Conservation (phyloP, 2,888 invertebrate species). For the Drosophila prostipennis region DNA sequence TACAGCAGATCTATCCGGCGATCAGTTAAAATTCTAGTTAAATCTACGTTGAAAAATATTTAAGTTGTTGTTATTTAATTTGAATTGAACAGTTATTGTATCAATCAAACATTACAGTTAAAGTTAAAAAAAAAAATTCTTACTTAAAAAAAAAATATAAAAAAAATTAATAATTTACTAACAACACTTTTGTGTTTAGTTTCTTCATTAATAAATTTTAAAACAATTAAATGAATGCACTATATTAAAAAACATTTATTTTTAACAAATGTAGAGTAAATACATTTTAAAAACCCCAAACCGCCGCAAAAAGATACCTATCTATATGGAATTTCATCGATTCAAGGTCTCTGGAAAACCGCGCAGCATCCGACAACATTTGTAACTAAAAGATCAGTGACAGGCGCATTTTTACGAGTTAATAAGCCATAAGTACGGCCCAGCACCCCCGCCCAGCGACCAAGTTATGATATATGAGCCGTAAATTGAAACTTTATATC, state of each 20-base stretch:
- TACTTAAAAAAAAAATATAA: too few species aligned
- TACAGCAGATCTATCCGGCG: not conserved
- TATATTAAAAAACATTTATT: too few species aligned
- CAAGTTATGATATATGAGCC: slow-evolving; percentile 76
- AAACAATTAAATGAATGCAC: too few species aligned
- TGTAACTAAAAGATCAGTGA: slow-evolving; percentile 43
- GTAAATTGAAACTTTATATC: slow-evolving; percentile 77
- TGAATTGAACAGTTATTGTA: too few species aligned
- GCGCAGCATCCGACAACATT: slow-evolving; percentile 29
- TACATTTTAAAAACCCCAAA: not conserved
- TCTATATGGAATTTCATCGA: slow-evolving; percentile 32
- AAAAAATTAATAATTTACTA: too few species aligned
- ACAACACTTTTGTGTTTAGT: too few species aligned
- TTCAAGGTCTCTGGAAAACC: slow-evolving; percentile 36
- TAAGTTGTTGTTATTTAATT: too few species aligned
- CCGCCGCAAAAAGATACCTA: not conserved
- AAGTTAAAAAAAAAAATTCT: too few species aligned
- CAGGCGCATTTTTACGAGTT: slow-evolving; percentile 64
- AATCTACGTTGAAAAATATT: too few species aligned
- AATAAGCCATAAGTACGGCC: slow-evolving; percentile 63
- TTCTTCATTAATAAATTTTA: too few species aligned
- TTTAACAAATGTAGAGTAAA: too few species aligned
- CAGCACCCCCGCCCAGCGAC: slow-evolving; percentile 44
- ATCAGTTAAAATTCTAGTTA: not conserved
- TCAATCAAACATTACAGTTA: too few species aligned